Conservation (phyloP, 2,113 vertebrate genomes). For the Catharus minimus region DNA sequence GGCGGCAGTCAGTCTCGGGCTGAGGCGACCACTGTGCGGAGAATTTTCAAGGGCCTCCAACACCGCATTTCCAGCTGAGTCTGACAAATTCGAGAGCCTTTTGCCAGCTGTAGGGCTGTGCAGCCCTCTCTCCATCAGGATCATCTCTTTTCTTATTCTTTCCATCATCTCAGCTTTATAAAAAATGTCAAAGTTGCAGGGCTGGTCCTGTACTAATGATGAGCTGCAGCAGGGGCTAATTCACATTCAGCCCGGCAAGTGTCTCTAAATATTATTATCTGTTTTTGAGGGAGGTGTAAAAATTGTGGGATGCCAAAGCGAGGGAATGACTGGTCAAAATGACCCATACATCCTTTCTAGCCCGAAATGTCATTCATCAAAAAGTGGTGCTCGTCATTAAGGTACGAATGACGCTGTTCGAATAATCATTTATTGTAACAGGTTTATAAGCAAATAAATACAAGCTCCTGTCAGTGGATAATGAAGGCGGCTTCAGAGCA, state of each 20-base stretch:
- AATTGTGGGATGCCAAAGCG: constrained; percentile 88
- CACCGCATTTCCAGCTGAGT: constrained; percentile 92
- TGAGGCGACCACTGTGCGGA: constrained; percentile 94
- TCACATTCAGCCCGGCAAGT: constrained; percentile 90
- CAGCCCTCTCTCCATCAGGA: constrained; percentile 98
- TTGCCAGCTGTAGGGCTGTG: constrained; percentile 95
- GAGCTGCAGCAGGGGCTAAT: constrained; percentile 91
- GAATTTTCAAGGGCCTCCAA: constrained; percentile 99
- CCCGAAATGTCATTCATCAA: constrained; percentile 98
- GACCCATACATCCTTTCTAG: constrained; percentile 93
- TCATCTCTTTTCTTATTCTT: constrained; percentile 99
- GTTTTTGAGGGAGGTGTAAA: constrained; percentile 90
- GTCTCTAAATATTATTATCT: constrained; percentile 93
- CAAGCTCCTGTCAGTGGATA: constrained; percentile 96
- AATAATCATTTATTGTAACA: constrained; percentile 99
- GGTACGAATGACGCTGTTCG: constrained; percentile 96
- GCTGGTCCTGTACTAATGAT: constrained; percentile 86
- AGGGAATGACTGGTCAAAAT: constrained; percentile 95
- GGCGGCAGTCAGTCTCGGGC: constrained; percentile 92
- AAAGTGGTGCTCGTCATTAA: constrained; percentile 94
- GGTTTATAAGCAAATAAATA: constrained; percentile 99
- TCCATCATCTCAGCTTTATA: constrained; percentile 96
- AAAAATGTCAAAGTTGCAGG: constrained; percentile 84
- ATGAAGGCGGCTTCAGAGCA: constrained; percentile 98
- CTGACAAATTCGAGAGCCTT: constrained; percentile 89